phyloP scores from a whole-genome alignment of 2,797 vertebrate species.

The Phrynocephalus guinanensis region DNA sequence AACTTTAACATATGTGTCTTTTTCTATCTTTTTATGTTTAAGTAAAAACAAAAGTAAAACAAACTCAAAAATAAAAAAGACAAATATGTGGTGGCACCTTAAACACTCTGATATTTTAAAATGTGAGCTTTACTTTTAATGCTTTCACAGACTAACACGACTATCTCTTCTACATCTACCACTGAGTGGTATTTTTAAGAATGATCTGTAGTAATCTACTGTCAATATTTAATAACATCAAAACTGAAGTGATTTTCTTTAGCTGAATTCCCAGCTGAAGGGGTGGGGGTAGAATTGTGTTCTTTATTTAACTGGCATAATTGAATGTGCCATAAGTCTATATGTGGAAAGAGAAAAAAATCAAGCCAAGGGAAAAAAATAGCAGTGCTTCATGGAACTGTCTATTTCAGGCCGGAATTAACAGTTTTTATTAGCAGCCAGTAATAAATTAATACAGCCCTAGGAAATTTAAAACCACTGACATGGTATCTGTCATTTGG shows the following conservation, averaged over 20 bases:
- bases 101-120: too few species aligned
- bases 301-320: slow-evolving; percentile 1
- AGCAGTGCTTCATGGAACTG: slow-evolving; percentile 48
- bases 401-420: slow-evolving; percentile 71
- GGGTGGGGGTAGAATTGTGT: too few species aligned
- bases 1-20: background rate
- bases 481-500: slow-evolving; percentile 68
- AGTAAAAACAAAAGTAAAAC: too few species aligned
- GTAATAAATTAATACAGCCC: slow-evolving; percentile 80
- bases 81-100: too few species aligned
- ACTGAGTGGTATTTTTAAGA: background rate
- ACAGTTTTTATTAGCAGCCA: slow-evolving; percentile 74
- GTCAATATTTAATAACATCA: background rate
- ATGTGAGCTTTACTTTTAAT: too few species aligned
- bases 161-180: too few species aligned
- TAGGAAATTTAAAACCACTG: slow-evolving; percentile 74
- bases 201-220: background rate
- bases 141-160: too few species aligned
- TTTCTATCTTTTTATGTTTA: background rate
- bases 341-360: background rate
- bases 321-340: background rate
- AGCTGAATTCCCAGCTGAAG: background rate
- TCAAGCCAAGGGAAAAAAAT: background rate
- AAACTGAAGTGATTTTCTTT: background rate
- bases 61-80: too few species aligned